Evolutionary conservation across 2,113 vertebrate species (phyloP), one percentile per base, ranked within the genome.

Genomic region (Piaya cayana): DNA sequence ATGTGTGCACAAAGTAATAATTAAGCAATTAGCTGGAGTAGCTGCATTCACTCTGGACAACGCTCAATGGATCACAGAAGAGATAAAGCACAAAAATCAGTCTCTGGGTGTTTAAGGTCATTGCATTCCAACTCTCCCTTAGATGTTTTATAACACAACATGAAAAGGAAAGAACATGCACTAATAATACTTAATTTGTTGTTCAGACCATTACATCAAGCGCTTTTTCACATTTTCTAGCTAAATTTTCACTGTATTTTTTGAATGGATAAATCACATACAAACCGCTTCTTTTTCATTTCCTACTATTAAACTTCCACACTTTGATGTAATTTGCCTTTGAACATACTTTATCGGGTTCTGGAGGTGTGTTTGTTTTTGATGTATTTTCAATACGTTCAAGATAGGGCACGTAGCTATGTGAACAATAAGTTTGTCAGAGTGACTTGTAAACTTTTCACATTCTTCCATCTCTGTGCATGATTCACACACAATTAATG

Each of bases 371-470:
- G 8, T 50, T 34, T 9, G n/a, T 4, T 14, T 11, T 29, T 52
- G 15, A 58, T n/a, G 4, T 59, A 42, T 75, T 87, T 91, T 89
- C 29, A 79, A 6, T 8, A 5, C 50, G 53, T 65, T 72, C 29
- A 7, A 55, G 42, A 70, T 12, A 56, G 21, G 2, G 1, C 11
- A 30, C 0, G 0, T 21, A 75, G 10, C 17, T 53, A 3, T 27
- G 32, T 5, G 9, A 67, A 6, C 15, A 69, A 39, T 39, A 39
- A 39, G 25, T 30, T 78, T 72, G 13, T 62, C 14, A 2, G 22
- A 65, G 25, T 26, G 8, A 64, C 19, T 39, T 45, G 15, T 19
- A 90, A 63, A 43, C 8, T 60, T 43, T 1, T 52, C 6, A 70
- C 84, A 43, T 36, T 58, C 11, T 82, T 71, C n/a, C 58, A 4